Evolutionary conservation across 2,888 invertebrate species (phyloP), one percentile per base, ranked within the genome.

Genomic region (Amiota minor): DNA sequence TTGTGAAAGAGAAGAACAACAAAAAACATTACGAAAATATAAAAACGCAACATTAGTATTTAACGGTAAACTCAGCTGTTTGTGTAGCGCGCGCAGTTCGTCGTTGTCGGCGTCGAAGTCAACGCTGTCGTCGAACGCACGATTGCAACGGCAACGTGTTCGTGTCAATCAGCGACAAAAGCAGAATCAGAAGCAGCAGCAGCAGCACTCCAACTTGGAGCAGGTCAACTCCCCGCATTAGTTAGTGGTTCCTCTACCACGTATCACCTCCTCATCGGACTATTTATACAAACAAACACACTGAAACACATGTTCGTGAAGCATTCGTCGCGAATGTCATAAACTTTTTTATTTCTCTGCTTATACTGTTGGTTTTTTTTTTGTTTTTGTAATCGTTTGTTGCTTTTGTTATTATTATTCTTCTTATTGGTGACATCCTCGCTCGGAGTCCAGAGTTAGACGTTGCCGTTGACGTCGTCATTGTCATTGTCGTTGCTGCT

Each of bases 381-480:
- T 55, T 14, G 35, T 55, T 55, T 11, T 56, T 56, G 45, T 16
- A 45, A 16, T 55, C 20, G 55, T 9, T 20, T 50, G 64, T 71
- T 62, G 45, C 53, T 62, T n/a, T 62, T 70, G 73, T 46, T 72
- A 68, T 71, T 74, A 65, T 67, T 68, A 67, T 71, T 72, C 56
- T 69, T 68, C 49, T 59, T 72, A 70, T 70, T 73, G 70, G 71
- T 55, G 71, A 73, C 71, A 61, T 74, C 72, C 71, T 76, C 75
- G 76, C 76, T 6, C 35, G 6, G 35, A 35, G 35, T 35, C 35
- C 35, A 6, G 35, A 35, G 35, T 35, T 35, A 35, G 35, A 35
- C 35, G 35, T 35, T 35, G 35, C 6, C 35, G 35, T 35, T 76
- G 77, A 73, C 83, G 77, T 74, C 82, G 74, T 75, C 76, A 76